These are phyloP conservation scores for Dinothrombium tinctorium DNA, from an alignment of 1,140 invertebrate genomes.

Conservation along the genomic window DNA sequence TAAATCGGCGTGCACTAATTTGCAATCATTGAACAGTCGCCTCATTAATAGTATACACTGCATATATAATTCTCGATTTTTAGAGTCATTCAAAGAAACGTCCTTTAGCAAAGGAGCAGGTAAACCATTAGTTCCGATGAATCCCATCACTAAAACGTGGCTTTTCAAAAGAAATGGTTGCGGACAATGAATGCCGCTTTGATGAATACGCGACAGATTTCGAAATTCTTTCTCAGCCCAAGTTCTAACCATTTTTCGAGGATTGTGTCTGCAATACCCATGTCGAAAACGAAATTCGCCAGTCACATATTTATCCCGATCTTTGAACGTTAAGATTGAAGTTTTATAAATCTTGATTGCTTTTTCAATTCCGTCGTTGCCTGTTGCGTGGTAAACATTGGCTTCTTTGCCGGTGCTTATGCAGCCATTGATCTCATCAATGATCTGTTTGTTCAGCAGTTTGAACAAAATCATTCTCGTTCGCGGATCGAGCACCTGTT, in stretches of 20 bases:
- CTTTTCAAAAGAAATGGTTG: slow-evolving; percentile 50
- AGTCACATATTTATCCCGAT: slow-evolving; percentile 61
- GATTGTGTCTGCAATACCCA: slow-evolving; percentile 36
- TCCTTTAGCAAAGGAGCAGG: slow-evolving; percentile 65
- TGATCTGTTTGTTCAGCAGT: slow-evolving; percentile 46
- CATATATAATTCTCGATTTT: slow-evolving; percentile 43
- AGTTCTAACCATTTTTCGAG: slow-evolving; percentile 53
- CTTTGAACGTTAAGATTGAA: slow-evolving; percentile 66
- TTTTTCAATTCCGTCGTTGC: slow-evolving; percentile 11
- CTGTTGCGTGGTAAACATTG: slow-evolving; percentile 43
- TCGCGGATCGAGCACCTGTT: slow-evolving; percentile 51
- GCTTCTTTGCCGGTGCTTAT: slow-evolving; percentile 71
- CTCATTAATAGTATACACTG: slow-evolving; percentile 53
- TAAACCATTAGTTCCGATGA: slow-evolving; percentile 47
- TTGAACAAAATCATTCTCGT: slow-evolving; percentile 60
- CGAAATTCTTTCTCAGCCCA: slow-evolving; percentile 86
- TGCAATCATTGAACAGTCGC: slow-evolving; percentile 44
- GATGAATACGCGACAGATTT: slow-evolving; percentile 37
- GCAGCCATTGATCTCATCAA: slow-evolving; percentile 53
- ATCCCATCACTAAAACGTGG: slow-evolving; percentile 65
- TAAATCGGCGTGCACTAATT: slow-evolving; percentile 68
- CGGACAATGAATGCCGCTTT: slow-evolving; percentile 40
- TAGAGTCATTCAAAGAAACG: slow-evolving; percentile 25
- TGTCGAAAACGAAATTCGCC: slow-evolving; percentile 67
- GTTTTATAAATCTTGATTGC: slow-evolving; percentile 82